A percentile compares a stretch with the other conserved stretches of the same genome.
Conservation (phyloP, 2,888 invertebrate species). For the Belgica antarctica region DNA sequence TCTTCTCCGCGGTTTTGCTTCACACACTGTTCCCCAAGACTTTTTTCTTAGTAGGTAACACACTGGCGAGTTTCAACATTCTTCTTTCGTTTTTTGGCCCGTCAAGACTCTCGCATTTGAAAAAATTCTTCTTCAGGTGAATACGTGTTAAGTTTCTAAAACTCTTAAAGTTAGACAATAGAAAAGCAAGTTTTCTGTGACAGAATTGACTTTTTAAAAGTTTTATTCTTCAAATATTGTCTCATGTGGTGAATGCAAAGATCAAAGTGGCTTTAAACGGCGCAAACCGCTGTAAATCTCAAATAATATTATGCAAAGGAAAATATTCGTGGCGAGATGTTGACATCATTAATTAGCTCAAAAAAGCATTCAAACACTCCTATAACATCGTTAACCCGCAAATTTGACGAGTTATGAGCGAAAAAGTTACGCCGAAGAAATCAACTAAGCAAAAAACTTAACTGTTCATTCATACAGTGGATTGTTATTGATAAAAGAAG, state of each 20-base stretch:
- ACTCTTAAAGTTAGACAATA: slow-evolving; percentile 1
- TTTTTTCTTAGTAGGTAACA: background rate
- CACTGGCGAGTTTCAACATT: background rate
- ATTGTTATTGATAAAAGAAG: slow-evolving; percentile 34
- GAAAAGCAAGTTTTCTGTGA: background rate
- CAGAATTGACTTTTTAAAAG: background rate
- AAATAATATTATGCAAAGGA: no score
- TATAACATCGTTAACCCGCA: background rate
- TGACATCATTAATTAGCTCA: background rate
- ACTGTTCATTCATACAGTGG: slow-evolving; percentile 31
- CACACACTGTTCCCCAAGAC: background rate
- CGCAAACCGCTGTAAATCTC: no score
- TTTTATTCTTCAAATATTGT: background rate
- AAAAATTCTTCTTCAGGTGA: slow-evolving; percentile 37
- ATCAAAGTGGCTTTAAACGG: no score
- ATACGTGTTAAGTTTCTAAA: slow-evolving; percentile 39
- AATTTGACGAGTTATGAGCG: no score
- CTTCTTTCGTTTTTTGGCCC: background rate
- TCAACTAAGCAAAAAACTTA: background rate
- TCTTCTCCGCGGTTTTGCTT: background rate
- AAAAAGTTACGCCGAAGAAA: background rate
- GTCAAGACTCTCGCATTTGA: slow-evolving; percentile 13
- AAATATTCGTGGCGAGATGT: no score
- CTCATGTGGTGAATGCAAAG: no score
- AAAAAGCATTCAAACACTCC: background rate